A percentile compares a stretch with the other conserved stretches of the same genome.
These are phyloP conservation scores for Callionymus lyra DNA, from an alignment of 2,113 vertebrate genomes.

Conservation along the genomic window DNA sequence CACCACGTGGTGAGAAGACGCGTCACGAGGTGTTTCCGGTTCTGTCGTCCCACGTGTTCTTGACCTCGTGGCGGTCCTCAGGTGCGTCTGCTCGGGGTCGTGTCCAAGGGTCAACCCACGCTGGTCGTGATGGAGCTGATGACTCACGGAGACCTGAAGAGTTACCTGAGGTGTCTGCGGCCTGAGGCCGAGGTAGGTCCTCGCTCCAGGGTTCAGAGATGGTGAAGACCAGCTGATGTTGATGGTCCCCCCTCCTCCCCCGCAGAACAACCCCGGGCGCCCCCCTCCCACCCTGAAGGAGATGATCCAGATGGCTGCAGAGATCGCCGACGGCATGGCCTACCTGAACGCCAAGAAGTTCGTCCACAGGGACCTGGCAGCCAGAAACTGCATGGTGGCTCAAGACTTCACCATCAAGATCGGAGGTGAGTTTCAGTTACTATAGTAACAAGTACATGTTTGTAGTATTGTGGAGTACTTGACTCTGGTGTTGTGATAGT, in stretches of 20 bases:
- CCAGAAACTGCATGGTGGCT: slow-evolving; percentile 95
- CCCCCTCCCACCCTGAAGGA: slow-evolving; percentile 83
- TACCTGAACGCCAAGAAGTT: slow-evolving; percentile 97
- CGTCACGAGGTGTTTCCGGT: not conserved
- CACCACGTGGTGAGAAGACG: slow-evolving; percentile 84
- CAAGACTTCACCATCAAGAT: slow-evolving; percentile 92
- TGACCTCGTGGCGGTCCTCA: too few relatives aligned
- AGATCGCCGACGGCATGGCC: slow-evolving; percentile 95
- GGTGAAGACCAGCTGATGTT: not conserved
- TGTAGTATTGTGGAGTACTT: too few relatives aligned
- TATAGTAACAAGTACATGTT: too few relatives aligned
- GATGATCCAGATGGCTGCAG: slow-evolving; percentile 92
- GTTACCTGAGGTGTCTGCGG: slow-evolving; percentile 82
- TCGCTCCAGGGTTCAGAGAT: not conserved
- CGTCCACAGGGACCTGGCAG: slow-evolving; percentile 91
- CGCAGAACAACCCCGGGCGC: slow-evolving; percentile 84
- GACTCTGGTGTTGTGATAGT: too few relatives aligned
- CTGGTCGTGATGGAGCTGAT: slow-evolving; percentile 97
- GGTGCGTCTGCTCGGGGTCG: slow-evolving; percentile 92
- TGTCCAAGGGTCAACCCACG: slow-evolving; percentile 92
- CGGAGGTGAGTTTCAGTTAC: slow-evolving; percentile 67
- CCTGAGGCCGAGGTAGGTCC: slow-evolving; percentile 83
- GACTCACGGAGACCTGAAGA: slow-evolving; percentile 92
- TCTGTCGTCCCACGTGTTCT: not conserved
- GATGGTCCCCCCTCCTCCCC: too few relatives aligned